Evolutionary conservation across 1,140 invertebrate genomes (phyloP).

Genomic region (Eciton burchellii): DNA sequence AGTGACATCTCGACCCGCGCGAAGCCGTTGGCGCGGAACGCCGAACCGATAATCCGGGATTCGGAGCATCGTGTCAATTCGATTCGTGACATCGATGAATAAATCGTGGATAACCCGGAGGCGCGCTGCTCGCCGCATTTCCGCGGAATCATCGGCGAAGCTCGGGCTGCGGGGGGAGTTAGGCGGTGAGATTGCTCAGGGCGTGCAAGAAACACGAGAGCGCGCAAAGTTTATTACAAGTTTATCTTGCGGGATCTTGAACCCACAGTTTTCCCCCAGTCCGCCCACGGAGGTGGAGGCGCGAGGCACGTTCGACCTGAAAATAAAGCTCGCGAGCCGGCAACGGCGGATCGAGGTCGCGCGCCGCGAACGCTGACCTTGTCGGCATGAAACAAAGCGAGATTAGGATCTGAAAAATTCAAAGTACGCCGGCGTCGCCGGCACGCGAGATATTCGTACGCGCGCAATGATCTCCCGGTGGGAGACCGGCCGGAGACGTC

Average conservation of each 20-base stretch:
- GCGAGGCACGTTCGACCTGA: constrained; percentile 55
- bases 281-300: constrained; percentile 47
- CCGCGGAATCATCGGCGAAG: constrained; percentile 11
- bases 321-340: constrained; percentile 62
- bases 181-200: constrained; percentile 27
- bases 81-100: constrained; percentile 32
- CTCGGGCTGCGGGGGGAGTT: constrained; percentile 2
- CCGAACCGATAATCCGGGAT: neutral
- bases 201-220: constrained; percentile 44
- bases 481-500: constrained; percentile 4
- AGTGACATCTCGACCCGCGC: constrained; percentile 39
- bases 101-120: constrained; percentile 8
- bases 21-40: neutral
- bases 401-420: constrained; percentile 61
- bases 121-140: constrained; percentile 6
- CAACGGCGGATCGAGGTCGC: constrained; percentile 52
- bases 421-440: constrained; percentile 1
- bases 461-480: no score
- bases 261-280: constrained; percentile 29
- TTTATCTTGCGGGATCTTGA: constrained; percentile 62
- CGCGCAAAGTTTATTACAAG: constrained; percentile 60
- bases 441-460: constrained; percentile 26
- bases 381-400: constrained; percentile 64
- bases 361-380: constrained; percentile 45
- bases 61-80: constrained; percentile 28